Evolutionary conservation across 1,140 invertebrate genomes (phyloP).

Genomic region (Bombus affinis): DNA sequence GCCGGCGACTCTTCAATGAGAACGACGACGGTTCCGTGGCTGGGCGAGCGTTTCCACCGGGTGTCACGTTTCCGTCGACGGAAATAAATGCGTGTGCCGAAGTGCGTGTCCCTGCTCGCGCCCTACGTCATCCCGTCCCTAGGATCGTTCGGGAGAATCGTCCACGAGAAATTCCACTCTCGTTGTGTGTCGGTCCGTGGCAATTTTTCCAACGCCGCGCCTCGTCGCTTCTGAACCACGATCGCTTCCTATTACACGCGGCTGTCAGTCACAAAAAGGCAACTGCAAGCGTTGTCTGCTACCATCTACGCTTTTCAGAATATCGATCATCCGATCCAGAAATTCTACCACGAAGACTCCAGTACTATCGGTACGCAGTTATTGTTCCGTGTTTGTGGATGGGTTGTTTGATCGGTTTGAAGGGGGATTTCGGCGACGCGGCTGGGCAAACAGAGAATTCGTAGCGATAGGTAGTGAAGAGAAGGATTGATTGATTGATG

Average conservation of each 20-base stretch:
- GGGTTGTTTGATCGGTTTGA: background rate
- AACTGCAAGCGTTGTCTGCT: background rate
- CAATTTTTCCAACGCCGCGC: background rate
- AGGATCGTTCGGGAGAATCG: background rate
- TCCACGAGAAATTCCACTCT: background rate
- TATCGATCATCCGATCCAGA: background rate
- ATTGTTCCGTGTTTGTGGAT: background rate
- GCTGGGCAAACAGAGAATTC: background rate
- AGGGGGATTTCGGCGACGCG: no score
- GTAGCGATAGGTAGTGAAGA: background rate
- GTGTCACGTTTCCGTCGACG: slow-evolving; percentile 68
- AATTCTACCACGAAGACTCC: background rate
- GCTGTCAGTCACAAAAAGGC: background rate
- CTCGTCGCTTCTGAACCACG: background rate
- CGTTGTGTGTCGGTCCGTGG: background rate
- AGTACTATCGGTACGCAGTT: background rate
- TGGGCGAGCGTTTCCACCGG: slow-evolving; percentile 34
- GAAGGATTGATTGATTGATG: background rate
- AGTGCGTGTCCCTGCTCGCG: slow-evolving; percentile 15
- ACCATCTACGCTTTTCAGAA: background rate
- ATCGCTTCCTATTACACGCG: background rate
- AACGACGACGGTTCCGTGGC: slow-evolving; percentile 69
- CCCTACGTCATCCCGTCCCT: background rate
- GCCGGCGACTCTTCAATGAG: slow-evolving; percentile 78
- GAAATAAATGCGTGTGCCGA: slow-evolving; percentile 60